Conservation (phyloP, 2,113 vertebrate genomes). For the Melanerpes aurifrons region DNA sequence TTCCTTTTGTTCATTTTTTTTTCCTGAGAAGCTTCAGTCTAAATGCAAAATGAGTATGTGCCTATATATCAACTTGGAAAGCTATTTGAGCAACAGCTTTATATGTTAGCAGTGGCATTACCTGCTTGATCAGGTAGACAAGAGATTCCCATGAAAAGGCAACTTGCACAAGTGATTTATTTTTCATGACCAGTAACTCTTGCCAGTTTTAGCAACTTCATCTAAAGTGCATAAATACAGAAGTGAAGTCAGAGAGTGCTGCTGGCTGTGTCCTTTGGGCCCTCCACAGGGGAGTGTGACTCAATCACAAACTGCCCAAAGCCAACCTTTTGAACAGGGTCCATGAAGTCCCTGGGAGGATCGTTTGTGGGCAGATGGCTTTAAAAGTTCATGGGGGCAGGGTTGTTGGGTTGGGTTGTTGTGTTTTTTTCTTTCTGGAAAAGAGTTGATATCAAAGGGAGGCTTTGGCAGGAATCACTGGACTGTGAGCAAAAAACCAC, state of each 20-base stretch:
- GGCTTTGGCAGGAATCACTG: conserved; percentile 8
- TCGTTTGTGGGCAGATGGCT: neutral
- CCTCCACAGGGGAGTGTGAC: neutral
- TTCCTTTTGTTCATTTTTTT: neutral
- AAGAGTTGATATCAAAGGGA: neutral
- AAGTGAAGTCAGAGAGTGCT: neutral
- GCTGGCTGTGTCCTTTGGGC: neutral
- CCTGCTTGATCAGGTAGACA: neutral
- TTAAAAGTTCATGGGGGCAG: neutral
- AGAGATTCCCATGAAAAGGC: neutral
- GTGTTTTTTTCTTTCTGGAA: neutral
- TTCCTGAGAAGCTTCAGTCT: neutral
- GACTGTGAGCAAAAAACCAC: conserved; percentile 17
- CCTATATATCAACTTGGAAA: neutral
- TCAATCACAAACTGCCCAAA: accelerated
- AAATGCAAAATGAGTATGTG: neutral
- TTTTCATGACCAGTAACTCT: neutral
- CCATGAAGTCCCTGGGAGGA: neutral
- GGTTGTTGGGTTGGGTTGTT: neutral
- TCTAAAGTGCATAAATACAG: neutral
- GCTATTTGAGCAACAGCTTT: neutral
- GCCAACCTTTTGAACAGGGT: neutral
- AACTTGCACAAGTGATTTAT: neutral
- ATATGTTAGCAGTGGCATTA: neutral
- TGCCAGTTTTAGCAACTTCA: neutral